Base-by-base conservation (phyloP, 1,140 invertebrate genomes). In the Bombus confusus region DNA sequence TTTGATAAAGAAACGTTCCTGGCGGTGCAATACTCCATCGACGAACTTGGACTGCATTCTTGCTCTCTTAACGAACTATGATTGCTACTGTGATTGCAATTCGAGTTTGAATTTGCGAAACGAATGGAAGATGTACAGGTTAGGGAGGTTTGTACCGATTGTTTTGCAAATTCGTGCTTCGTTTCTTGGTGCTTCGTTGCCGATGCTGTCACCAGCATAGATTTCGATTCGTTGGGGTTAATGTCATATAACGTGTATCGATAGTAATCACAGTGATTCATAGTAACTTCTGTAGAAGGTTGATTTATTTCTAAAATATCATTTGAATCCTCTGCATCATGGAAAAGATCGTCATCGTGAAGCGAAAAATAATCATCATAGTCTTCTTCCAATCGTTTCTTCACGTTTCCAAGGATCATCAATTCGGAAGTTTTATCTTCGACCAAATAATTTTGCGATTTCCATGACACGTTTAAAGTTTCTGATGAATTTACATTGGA, bases 311-410 rank as follows among this genome's bases (percentile, higher is more conserved):
- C 43, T 22, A 37, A 22, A 34, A 80, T n/a, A 10, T 57, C 10
- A 4, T 37, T 74, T 22, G 41, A 3, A 15, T 34, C 13, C 4
- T 6, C 18, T 13, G 75, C 37, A 15, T 78, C 75, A 9, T 41
- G 8, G 4, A 64, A 78, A 8, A 71, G 13, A n/a, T 82, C 89
- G 15, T 85, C 73, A 10, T 85, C 69, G 15, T 22, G 25, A 76
- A 57, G 1, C 0, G 64, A 64, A 18, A 71, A 47, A 4, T 39
- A 76, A 74, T 79, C 77, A 4, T 88, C 91, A 25, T 91, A 88
- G 15, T 92, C 91, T 34, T 83, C 31, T 12, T 92, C 91, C 59
- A 92, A 79, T 18, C 91, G 81, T n/a, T 66, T 88, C 34, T 87
- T 92, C 6, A 92, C 87, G 22, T 87, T 85, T 0, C 86, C 71